Conservation (phyloP, 2,113 vertebrate genomes). For the Globicephala melas region DNA sequence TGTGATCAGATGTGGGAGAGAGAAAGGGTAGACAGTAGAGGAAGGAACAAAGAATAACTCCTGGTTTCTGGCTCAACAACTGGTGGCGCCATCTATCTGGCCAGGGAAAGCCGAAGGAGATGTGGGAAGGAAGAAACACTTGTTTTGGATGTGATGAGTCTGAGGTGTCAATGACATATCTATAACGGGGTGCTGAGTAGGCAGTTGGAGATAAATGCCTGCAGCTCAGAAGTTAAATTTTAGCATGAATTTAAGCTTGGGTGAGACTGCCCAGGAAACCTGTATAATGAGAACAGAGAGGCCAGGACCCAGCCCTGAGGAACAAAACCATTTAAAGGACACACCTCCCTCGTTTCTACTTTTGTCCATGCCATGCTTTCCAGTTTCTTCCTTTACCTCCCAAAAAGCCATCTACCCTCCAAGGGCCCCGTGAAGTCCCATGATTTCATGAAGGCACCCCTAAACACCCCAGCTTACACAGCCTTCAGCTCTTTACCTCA, state of each 20-base stretch:
- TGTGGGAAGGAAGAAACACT: not conserved
- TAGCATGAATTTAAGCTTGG: not conserved
- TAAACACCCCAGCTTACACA: not conserved
- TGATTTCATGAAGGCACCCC: not conserved
- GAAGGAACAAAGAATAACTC: not conserved
- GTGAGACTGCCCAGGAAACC: not conserved
- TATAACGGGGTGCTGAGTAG: not conserved
- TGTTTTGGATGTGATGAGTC: not conserved
- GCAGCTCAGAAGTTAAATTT: conserved; percentile 9
- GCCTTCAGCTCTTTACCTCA: not conserved
- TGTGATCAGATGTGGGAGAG: not conserved
- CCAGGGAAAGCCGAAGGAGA: not conserved
- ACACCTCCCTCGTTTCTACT: not conserved
- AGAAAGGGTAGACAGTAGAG: not conserved
- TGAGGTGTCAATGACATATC: conserved; percentile 9
- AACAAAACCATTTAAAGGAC: not conserved
- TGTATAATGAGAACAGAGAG: not conserved
- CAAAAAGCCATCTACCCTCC: not conserved
- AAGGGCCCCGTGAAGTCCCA: not conserved
- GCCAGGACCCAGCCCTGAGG: not conserved
- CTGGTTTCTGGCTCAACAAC: not conserved
- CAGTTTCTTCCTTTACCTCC: not conserved
- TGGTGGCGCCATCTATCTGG: not conserved
- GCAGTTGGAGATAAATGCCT: not conserved
- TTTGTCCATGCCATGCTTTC: not conserved